Evolutionary conservation across 2,888 invertebrate genomes (phyloP).

Genomic region (Ophion costatus): DNA sequence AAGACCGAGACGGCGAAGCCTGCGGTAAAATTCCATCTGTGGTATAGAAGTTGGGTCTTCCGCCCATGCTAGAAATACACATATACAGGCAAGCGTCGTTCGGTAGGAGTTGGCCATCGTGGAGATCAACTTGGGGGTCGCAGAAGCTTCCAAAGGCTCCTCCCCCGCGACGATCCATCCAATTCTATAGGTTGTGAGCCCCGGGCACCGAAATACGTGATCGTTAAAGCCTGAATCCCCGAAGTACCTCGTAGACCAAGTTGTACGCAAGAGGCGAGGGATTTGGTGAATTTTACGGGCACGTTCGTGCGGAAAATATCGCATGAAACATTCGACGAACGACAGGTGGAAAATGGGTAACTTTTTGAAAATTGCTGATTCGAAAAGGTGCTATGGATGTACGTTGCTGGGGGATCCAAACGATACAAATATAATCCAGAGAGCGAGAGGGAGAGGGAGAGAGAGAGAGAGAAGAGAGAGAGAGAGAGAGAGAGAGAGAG

Average conservation of each 20-base stretch:
- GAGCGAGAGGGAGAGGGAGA: not conserved
- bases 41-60: constrained; percentile 29
- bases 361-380: not conserved
- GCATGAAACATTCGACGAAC: not conserved
- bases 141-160: constrained; percentile 29
- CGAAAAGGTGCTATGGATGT: not conserved
- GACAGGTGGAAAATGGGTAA: not conserved
- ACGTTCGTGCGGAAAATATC: constrained; percentile 17
- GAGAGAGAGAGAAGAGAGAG: not conserved
- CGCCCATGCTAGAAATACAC: not conserved
- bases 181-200: constrained; percentile 28
- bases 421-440: constrained; percentile 9
- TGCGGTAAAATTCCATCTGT: constrained; percentile 47
- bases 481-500: not conserved
- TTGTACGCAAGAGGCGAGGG: constrained; percentile 54
- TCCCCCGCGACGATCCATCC: constrained; percentile 2
- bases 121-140: constrained; percentile 26
- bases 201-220: constrained; percentile 52
- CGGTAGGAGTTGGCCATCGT: constrained; percentile 28
- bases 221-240: constrained; percentile 68
- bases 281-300: constrained; percentile 64
- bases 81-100: constrained; percentile 17
- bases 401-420: not conserved
- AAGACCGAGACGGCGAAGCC: constrained; percentile 37
- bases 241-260: constrained; percentile 16